These are phyloP conservation scores for Lota lota DNA, from an alignment of 2,113 vertebrate species.

Conservation along the genomic window DNA sequence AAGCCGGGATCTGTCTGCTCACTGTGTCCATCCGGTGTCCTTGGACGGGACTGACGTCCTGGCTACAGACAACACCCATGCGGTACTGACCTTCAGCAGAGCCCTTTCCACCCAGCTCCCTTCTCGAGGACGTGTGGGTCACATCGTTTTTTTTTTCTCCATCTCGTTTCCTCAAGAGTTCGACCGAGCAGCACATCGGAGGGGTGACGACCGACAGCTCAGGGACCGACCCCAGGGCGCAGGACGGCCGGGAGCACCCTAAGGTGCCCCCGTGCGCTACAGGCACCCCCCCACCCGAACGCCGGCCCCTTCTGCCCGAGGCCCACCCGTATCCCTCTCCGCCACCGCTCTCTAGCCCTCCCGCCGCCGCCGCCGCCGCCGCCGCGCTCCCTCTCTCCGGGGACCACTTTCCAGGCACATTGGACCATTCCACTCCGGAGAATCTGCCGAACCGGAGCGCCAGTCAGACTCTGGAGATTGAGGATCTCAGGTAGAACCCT, in stretches of 20 bases:
- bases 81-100: too few species aligned
- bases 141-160: neutral
- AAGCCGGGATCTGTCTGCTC: slow-evolving; percentile 40
- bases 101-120: neutral
- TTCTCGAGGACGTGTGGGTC: neutral
- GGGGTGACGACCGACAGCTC: slow-evolving; percentile 60
- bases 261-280: slow-evolving; percentile 31
- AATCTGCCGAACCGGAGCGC: slow-evolving; percentile 53
- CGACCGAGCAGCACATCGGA: slow-evolving; percentile 51
- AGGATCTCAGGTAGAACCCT: slow-evolving; percentile 64
- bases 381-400: slow-evolving; percentile 33
- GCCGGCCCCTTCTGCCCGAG: slow-evolving; percentile 10
- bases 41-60: slow-evolving; percentile 71
- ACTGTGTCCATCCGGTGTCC: slow-evolving; percentile 52
- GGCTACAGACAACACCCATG: slow-evolving; percentile 27
- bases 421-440: slow-evolving; percentile 55
- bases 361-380: slow-evolving; percentile 10
- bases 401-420: slow-evolving; percentile 40
- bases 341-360: too few species aligned
- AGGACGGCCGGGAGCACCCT: slow-evolving; percentile 17
- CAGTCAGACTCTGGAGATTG: slow-evolving; percentile 52
- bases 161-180: slow-evolving; percentile 64
- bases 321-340: slow-evolving; percentile 1
- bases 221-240: slow-evolving; percentile 54
- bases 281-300: slow-evolving; percentile 36